Conservation (phyloP, 2,797 vertebrate genomes). For the Trachops cirrhosus region DNA sequence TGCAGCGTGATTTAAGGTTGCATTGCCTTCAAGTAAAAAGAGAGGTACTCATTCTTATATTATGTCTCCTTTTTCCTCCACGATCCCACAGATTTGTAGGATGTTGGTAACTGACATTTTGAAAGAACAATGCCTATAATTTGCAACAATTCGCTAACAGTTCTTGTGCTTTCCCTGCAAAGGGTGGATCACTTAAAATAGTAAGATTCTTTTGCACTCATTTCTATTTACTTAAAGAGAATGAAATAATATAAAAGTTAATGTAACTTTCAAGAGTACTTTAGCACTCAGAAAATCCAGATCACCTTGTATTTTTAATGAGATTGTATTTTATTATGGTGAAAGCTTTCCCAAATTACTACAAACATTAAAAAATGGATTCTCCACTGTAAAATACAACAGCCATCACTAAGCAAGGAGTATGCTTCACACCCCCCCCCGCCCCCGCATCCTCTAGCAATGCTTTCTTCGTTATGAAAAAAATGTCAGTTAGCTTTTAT, state of each 20-base stretch:
- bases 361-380: conserved; percentile 54
- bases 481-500: conserved; percentile 64
- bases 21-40: neutral
- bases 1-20: neutral
- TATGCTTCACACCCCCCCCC: neutral
- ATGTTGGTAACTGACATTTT: conserved; percentile 39
- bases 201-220: conserved; percentile 26
- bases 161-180: neutral
- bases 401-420: conserved; percentile 37
- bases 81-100: neutral
- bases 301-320: conserved; percentile 55
- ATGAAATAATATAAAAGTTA: conserved; percentile 47
- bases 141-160: conserved; percentile 13
- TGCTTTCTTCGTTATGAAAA: conserved; percentile 58
- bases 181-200: conserved; percentile 52
- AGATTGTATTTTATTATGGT: conserved; percentile 49
- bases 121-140: conserved; percentile 16
- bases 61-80: neutral
- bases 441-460: neutral
- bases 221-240: conserved; percentile 52
- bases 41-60: neutral
- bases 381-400: conserved; percentile 46
- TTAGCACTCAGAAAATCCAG: conserved; percentile 48
- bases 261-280: conserved; percentile 42
- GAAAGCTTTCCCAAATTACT: conserved; percentile 64